Evolutionary conservation across 23 tunicate species (phyloP), one percentile per base, ranked within the genome.

Genomic region (Ciona savignyi): DNA sequence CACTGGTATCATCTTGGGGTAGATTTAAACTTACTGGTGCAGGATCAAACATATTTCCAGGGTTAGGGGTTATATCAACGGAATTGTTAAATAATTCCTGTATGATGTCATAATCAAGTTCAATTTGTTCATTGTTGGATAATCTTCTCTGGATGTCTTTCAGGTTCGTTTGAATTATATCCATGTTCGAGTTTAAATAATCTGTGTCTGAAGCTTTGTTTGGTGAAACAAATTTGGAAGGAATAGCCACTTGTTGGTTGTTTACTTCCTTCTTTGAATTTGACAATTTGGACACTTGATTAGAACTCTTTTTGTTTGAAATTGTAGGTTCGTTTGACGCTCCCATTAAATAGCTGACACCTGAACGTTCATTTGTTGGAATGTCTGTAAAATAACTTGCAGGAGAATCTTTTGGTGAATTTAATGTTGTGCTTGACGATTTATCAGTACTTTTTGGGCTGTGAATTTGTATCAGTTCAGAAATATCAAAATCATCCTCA

Each of bases 31-130:
- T 0, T 15, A 6, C 56, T 56, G 83, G 61, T 63, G 70, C 34
- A 9, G 49, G 65, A 22, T 72, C 70, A 34, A 66, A 67, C 21
- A 77, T 24, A 69, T 56, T 30, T 6, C 11, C 56, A 4, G 67
- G 70, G 11, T 76, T 0, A 27, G 78, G 70, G 26, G 81, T 70
- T 21, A 85, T 34, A 11, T 78, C 82, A 63, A 70, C 78, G 68
- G 74, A 70, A 21, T 77, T 80, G 35, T 84, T 77, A 35, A 84
- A 75, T 25, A 78, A 42, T 68, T 88, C 96, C 56, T 88, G 87
- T 29, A 88, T 66, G 25, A 77, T 25, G 51, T 85, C 83, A 72
- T 82, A 77, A 72, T 88, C 96, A 64, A 88, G 32, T 27, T 88
- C 72, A 22, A 82, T 51, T 32, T 82, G 84, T 22, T 86, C 76